Percentiles rank a stretch among this genome's conserved stretches.
Conservation (phyloP, 1,140 invertebrate species). For the Microplitis mediator region DNA sequence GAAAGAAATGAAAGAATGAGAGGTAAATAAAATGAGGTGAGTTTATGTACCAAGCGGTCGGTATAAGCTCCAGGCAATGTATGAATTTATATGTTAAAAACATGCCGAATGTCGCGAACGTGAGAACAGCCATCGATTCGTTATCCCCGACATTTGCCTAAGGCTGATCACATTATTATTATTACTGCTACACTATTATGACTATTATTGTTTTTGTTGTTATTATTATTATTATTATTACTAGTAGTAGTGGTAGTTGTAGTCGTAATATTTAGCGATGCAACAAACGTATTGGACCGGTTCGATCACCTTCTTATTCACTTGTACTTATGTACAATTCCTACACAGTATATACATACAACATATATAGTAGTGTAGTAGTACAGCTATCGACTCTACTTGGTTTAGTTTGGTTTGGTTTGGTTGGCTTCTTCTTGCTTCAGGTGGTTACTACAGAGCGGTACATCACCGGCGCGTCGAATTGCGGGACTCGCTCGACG, state of each 20-base stretch:
- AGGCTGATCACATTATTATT: slow-evolving; percentile 26
- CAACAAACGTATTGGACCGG: slow-evolving; percentile 24
- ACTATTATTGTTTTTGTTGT: no score
- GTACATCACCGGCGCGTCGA: slow-evolving; percentile 34
- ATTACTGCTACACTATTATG: slow-evolving; percentile 1
- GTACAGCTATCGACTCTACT: no score
- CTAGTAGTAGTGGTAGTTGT: background rate
- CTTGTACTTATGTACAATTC: background rate
- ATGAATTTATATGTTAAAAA: slow-evolving; percentile 19
- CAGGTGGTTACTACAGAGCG: slow-evolving; percentile 14
- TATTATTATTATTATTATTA: no score
- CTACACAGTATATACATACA: no score
- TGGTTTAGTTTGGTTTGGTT: background rate
- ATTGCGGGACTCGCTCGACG: slow-evolving; percentile 35
- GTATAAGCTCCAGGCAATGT: slow-evolving; percentile 1
- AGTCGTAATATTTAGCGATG: slow-evolving; percentile 26
- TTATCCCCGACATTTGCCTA: slow-evolving; percentile 20
- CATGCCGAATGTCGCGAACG: slow-evolving; percentile 22
- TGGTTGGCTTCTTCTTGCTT: background rate
- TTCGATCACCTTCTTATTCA: slow-evolving; percentile 8
- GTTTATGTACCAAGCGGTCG: background rate
- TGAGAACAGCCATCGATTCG: slow-evolving; percentile 27
- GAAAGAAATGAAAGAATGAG: background rate
- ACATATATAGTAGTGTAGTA: no score
- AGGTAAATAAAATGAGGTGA: background rate